Base-by-base conservation (phyloP, 2,888 invertebrate genomes). In the Callinectes sapidus region DNA sequence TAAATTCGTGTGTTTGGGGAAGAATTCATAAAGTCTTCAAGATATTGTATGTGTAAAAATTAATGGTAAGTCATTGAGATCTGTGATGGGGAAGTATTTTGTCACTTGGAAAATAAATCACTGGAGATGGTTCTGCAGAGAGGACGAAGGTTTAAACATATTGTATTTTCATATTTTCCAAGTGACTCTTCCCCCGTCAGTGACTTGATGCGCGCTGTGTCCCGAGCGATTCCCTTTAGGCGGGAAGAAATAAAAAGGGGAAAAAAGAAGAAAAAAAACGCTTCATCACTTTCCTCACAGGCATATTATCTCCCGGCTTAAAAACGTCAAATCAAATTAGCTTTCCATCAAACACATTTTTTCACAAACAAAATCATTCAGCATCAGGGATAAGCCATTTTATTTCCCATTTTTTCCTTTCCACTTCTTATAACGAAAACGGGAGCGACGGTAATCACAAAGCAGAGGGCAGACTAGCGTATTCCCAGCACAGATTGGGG, bases 391-490 rank as follows among this genome's bases (percentile, higher is more conserved):
- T 81, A 35, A 28, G n/a, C 13, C 81, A 81, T 81, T 81, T 32
- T 32, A 81, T 81, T 81, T 81, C 10, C 35, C 81, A 81, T 81
- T 81, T 81, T 81, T 35, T 48, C 48, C 81, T 81, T 81, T 81
- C 35, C 35, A 61, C 61, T 61, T 61, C 61, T 61, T 23, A 81
- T 81, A 14, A 81, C 81, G 35, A 13, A 35, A 81, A 81, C 32
- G 14, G 81, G 81, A 81, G 81, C 35, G n/a, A 81, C 35, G 16
- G 13, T 81, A 81, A 35, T 35, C 81, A 71, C 28, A 35, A 81
- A 81, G 14, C 14, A 32, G 35, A 10, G 35, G 35, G 81, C 5
- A 81, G 81, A 71, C 71, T n/a, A 28, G 1, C 71, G 71, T 28
- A 71, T 71, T 71, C n/a, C 71, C 71, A 23, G 28, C 28, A 71